Evolutionary conservation across 2,888 invertebrate species (phyloP).

Genomic region (Limnephilus rhombicus): DNA sequence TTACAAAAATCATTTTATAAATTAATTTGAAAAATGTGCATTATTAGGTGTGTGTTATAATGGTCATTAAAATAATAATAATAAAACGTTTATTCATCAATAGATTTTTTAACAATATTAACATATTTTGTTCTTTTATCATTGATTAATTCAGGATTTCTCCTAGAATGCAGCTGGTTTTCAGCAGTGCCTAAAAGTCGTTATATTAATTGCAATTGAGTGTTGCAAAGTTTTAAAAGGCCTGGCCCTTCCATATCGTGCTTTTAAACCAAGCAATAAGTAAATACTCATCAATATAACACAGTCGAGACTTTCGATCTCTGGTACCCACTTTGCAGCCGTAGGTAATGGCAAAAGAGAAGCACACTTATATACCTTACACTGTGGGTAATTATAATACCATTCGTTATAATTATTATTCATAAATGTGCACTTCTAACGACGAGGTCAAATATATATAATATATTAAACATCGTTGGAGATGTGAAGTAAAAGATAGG

Average conservation of each 20-base stretch:
- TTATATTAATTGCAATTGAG: not conserved
- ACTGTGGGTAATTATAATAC: not conserved
- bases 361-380: not conserved
- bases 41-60: too few species aligned
- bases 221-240: constrained; percentile 9
- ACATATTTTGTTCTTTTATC: too few species aligned
- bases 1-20: too few species aligned
- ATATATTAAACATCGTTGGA: not conserved
- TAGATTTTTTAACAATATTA: too few species aligned
- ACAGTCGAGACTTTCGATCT: not conserved
- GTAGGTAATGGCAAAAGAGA: not conserved
- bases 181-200: not conserved
- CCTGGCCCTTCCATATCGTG: constrained; percentile 18
- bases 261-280: not conserved
- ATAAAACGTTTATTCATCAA: too few species aligned
- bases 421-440: not conserved
- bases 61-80: too few species aligned
- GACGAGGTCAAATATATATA: not conserved
- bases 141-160: too few species aligned
- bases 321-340: not conserved
- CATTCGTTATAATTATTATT: not conserved
- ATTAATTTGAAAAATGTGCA: not conserved
- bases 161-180: too few species aligned
- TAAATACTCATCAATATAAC: not conserved
- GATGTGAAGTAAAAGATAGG: not conserved